Conservation (phyloP, 2,888 invertebrate genomes). For the Stenodera caucasica region DNA sequence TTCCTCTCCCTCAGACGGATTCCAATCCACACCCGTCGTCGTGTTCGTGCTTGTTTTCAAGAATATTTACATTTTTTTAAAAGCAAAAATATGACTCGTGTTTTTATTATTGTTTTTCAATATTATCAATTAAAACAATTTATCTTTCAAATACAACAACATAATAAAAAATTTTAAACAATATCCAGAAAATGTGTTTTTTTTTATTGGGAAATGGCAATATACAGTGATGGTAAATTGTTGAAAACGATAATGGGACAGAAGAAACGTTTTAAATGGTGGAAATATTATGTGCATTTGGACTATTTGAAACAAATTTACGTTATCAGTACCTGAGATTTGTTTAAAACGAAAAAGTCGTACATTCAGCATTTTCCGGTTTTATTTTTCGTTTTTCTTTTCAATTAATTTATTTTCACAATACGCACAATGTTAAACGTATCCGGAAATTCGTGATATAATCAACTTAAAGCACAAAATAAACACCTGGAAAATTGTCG, state of each 20-base stretch:
- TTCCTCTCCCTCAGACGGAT: conserved; percentile 39
- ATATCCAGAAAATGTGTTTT: conserved; percentile 1
- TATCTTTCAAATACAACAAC: conserved; percentile 22
- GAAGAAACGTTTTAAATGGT: conserved; percentile 51
- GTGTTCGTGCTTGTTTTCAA: conserved; percentile 26
- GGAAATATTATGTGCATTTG: conserved; percentile 49
- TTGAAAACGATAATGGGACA: conserved; percentile 43
- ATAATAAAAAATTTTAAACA: conserved; percentile 19
- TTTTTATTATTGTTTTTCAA: conserved; percentile 15
- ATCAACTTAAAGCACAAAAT: conserved; percentile 23
- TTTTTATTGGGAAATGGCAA: conserved; percentile 28
- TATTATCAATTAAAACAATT: conserved; percentile 22
- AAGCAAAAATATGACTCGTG: conserved; percentile 30
- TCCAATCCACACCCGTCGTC: conserved; percentile 47
- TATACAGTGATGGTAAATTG: conserved; percentile 45
- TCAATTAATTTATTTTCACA: conserved; percentile 8
- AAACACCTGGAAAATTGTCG: conserved; percentile 1
- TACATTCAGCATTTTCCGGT: conserved; percentile 24
- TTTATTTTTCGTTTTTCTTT: conserved; percentile 23
- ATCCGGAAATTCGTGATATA: conserved; percentile 29
- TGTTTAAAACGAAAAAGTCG: conserved; percentile 23
- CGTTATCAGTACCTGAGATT: conserved; percentile 46
- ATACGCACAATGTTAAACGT: conserved; percentile 42
- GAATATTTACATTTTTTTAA: conserved; percentile 22
- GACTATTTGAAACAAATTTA: conserved; percentile 42